A percentile compares a stretch with the other conserved stretches of the same genome.
Evolutionary conservation across 2,113 vertebrate species (phyloP).

Genomic region (Meleagris gallopavo): DNA sequence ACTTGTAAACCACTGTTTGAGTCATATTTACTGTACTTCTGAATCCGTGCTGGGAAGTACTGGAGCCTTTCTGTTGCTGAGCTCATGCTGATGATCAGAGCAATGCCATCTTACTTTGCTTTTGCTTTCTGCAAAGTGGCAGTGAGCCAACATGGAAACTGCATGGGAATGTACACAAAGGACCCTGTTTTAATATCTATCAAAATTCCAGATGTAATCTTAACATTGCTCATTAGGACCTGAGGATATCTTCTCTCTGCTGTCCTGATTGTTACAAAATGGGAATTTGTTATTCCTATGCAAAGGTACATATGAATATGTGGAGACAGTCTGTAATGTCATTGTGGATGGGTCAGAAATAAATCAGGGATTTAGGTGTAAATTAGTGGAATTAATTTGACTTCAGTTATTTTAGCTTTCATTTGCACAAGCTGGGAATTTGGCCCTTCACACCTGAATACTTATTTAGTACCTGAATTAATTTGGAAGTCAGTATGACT

Average conservation of each 20-base stretch:
- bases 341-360: not conserved
- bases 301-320: not conserved
- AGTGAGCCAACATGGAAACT: not conserved
- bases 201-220: not conserved
- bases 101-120: not conserved
- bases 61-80: not conserved
- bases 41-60: not conserved
- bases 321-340: not conserved
- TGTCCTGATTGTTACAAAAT: not conserved
- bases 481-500: not conserved
- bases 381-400: not conserved
- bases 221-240: not conserved
- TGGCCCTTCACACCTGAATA: not conserved
- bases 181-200: not conserved
- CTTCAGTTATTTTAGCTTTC: constrained; percentile 28
- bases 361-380: not conserved
- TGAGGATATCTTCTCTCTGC: not conserved
- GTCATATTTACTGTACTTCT: not conserved
- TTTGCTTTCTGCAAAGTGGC: not conserved
- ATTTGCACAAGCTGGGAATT: not conserved
- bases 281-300: not conserved
- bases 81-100: not conserved
- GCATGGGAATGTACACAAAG: not conserved
- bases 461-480: not conserved
- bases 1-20: not conserved